A percentile compares a stretch with the other conserved stretches of the same genome.
Conservation (phyloP, 2,888 invertebrate genomes). For the Trichogramma evanescens region DNA sequence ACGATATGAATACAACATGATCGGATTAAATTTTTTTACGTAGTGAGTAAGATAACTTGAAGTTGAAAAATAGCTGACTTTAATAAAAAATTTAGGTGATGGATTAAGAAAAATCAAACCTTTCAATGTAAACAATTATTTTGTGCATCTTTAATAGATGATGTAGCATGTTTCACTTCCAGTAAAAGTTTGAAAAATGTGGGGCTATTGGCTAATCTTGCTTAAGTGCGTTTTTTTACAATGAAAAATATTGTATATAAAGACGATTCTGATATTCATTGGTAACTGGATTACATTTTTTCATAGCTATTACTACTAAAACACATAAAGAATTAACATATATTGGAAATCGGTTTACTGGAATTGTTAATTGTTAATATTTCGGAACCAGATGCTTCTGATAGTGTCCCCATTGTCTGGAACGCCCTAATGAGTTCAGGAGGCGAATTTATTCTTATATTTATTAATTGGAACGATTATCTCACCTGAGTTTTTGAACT, state of each 20-base stretch:
- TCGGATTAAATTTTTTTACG: neutral
- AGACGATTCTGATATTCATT: conserved; percentile 10
- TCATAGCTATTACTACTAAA: neutral
- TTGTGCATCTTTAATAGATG: conserved; percentile 11
- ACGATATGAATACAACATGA: conserved; percentile 1
- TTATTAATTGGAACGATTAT: no score
- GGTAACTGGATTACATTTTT: conserved; percentile 10
- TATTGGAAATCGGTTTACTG: conserved; percentile 7
- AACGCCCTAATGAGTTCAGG: conserved; percentile 46
- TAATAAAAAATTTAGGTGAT: no score
- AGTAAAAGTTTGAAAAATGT: conserved; percentile 12
- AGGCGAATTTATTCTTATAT: conserved; percentile 20
- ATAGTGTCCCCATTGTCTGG: conserved; percentile 40
- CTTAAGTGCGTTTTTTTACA: conserved; percentile 17
- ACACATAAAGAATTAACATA: neutral
- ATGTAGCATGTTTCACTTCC: conserved; percentile 18
- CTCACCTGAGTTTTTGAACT: no score
- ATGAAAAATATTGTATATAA: conserved; percentile 14
- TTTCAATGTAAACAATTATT: conserved; percentile 5
- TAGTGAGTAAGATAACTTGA: neutral
- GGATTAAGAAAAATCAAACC: no score
- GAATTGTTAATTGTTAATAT: neutral
- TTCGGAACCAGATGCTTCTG: conserved; percentile 22
- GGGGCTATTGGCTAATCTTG: conserved; percentile 20
- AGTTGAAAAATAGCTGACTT: neutral